phyloP scores from a whole-genome alignment of 2,113 vertebrate genomes.

The Erythrocebus patas region DNA sequence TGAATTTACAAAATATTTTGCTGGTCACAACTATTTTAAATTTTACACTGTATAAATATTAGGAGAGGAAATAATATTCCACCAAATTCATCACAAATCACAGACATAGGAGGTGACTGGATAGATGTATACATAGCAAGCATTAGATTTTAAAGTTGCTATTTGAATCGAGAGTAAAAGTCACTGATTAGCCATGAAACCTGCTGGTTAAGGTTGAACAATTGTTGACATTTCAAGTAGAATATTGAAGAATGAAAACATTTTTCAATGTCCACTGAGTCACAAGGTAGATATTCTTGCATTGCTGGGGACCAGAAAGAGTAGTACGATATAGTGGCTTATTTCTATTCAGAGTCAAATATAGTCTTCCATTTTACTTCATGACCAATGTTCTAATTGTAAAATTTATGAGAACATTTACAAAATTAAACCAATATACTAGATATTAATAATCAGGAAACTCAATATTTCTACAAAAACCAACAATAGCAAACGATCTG shows the following conservation, averaged over 20 bases:
- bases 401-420: not conserved
- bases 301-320: not conserved
- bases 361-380: not conserved
- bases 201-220: not conserved
- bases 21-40: not conserved
- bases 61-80: not conserved
- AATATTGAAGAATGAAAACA: not conserved
- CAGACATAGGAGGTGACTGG: not conserved
- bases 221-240: not conserved
- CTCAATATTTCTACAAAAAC: not conserved
- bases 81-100: not conserved
- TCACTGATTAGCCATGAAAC: not conserved
- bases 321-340: not conserved
- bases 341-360: not conserved
- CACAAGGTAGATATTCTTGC: not conserved
- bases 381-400: not conserved
- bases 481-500: not conserved
- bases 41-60: not conserved
- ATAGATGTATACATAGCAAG: not conserved
- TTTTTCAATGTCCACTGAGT: not conserved
- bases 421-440: not conserved
- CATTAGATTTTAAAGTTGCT: not conserved
- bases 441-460: not conserved
- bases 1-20: not conserved
- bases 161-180: not conserved